Conservation (phyloP, 1,140 invertebrate genomes). For the Liolophura sinensis region DNA sequence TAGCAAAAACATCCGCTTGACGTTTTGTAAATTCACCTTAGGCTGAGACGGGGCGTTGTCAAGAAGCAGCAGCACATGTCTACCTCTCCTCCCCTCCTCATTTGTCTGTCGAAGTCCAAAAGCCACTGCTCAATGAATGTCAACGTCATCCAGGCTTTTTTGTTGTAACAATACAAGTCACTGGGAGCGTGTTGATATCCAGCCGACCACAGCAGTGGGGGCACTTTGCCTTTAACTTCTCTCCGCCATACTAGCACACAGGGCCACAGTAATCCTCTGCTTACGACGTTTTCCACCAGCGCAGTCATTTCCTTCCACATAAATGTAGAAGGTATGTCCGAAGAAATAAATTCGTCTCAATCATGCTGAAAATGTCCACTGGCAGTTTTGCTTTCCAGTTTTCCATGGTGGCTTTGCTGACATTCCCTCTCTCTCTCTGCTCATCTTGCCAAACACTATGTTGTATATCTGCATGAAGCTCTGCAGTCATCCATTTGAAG, state of each 20-base stretch:
- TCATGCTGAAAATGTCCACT: slow-evolving; percentile 28
- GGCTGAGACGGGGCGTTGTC: slow-evolving; percentile 27
- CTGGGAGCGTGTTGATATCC: slow-evolving; percentile 10
- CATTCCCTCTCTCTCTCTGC: slow-evolving; percentile 20
- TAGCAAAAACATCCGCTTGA: slow-evolving; percentile 15
- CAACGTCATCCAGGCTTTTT: slow-evolving; percentile 27
- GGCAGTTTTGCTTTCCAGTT: slow-evolving; percentile 18
- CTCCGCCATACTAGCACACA: slow-evolving; percentile 20
- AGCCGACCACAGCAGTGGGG: slow-evolving; percentile 18
- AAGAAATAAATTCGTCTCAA: slow-evolving; percentile 29
- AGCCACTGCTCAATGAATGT: slow-evolving; percentile 14
- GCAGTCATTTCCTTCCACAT: slow-evolving; percentile 16
- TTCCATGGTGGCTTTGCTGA: too few relatives aligned
- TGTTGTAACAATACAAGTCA: slow-evolving; percentile 15
- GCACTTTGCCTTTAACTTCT: slow-evolving; percentile 16
- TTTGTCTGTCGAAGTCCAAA: slow-evolving; percentile 13
- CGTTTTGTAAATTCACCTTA: slow-evolving; percentile 3
- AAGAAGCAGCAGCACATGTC: slow-evolving; percentile 24
- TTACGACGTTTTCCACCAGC: slow-evolving; percentile 23
- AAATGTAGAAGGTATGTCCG: slow-evolving; percentile 11
- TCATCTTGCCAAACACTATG: slow-evolving; percentile 15
- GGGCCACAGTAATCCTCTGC: slow-evolving; percentile 21
- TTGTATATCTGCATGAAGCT: slow-evolving; percentile 16
- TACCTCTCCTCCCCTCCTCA: slow-evolving; percentile 14
- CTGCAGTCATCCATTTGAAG: slow-evolving; percentile 34